Evolutionary conservation across 1,140 invertebrate genomes (phyloP), one percentile per base, ranked within the genome.

Genomic region (Brachionus calyciflorus): DNA sequence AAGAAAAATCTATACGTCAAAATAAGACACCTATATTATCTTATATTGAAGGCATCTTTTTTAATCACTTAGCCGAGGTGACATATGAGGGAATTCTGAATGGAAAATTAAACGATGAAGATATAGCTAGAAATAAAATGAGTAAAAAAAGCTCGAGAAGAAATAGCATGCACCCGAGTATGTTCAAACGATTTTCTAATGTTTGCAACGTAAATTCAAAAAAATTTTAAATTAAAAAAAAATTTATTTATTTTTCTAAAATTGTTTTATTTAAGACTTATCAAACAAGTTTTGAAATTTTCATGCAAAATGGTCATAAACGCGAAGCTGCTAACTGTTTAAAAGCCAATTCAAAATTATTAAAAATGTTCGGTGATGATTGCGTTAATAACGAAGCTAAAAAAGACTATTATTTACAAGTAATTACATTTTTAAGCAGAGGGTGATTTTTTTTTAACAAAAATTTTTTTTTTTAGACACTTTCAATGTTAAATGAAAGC

Each of bases 101-200:
- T 41, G 69, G 69, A 19, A 73, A 73, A 49, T 28, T 73, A 10
- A 55, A 55, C 7, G 69, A 73, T 30, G 44, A 51, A 73, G 69
- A 73, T 17, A 24, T 65, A n/a, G 37, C 33, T 21, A 65, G 40
- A 65, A 48, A 30, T 14, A 49, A 37, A 10, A 19, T 19, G 12
- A 51, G 9, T 10, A 30, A 33, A 73, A 51, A 51, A 24, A 12
- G 26, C 10, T 49, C 69, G 1, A 26, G 69, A 37, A 21, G 46
- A 37, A 73, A 51, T 24, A 73, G 46, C 19, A 73, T 55, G 46
- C 69, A 73, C 33, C 69, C 69, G 19, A 40, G 19, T 21, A 37
- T 73, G 19, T 73, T 73, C 12, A 73, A 73, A 41, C 9, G 37
- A 41, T 51, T 73, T n/a, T 51, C 46, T 17, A 33, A 49, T 33